Percentiles rank a stretch among this genome's conserved stretches.
Conservation (phyloP, 2,113 vertebrate species). For the Panthera tigris region DNA sequence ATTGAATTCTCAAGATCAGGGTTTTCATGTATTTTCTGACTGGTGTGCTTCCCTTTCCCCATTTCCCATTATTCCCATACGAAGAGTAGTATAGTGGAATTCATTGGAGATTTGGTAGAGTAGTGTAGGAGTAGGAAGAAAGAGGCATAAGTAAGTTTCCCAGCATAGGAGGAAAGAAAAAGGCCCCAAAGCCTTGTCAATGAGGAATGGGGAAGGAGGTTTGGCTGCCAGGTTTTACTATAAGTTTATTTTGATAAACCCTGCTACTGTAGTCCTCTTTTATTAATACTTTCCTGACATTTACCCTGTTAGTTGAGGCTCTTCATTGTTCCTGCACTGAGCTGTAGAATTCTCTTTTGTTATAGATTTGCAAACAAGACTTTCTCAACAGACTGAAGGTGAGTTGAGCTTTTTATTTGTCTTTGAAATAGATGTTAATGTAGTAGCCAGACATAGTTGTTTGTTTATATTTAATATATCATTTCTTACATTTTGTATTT, state of each 20-base stretch:
- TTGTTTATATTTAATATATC: neutral
- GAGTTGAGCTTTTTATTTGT: slow-evolving; percentile 68
- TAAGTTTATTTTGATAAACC: slow-evolving; percentile 63
- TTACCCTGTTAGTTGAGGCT: slow-evolving; percentile 80
- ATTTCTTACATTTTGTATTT: neutral
- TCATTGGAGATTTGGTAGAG: neutral
- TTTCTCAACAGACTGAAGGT: slow-evolving; percentile 92
- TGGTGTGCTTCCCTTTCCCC: slow-evolving; percentile 79
- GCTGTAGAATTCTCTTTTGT: slow-evolving; percentile 79
- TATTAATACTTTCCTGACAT: slow-evolving; percentile 81
- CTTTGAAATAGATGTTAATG: slow-evolving; percentile 30
- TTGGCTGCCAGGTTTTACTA: slow-evolving; percentile 74
- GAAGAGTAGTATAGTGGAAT: neutral
- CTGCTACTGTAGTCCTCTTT: slow-evolving; percentile 77
- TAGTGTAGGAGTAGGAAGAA: slow-evolving; percentile 16
- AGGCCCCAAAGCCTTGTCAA: slow-evolving; percentile 69
- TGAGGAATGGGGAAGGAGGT: slow-evolving; percentile 81
- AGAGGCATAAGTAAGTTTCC: slow-evolving; percentile 7
- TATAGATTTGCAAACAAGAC: slow-evolving; percentile 91
- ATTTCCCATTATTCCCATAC: slow-evolving; percentile 78
- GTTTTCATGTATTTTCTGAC: slow-evolving; percentile 74
- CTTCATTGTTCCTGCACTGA: slow-evolving; percentile 81
- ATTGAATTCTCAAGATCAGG: slow-evolving; percentile 82
- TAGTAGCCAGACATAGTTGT: neutral
- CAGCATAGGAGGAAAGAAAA: slow-evolving; percentile 14